A percentile compares a stretch with the other conserved stretches of the same genome.
phyloP scores from a whole-genome alignment of 2,888 invertebrate genomes.

The Dasypolia templi region DNA sequence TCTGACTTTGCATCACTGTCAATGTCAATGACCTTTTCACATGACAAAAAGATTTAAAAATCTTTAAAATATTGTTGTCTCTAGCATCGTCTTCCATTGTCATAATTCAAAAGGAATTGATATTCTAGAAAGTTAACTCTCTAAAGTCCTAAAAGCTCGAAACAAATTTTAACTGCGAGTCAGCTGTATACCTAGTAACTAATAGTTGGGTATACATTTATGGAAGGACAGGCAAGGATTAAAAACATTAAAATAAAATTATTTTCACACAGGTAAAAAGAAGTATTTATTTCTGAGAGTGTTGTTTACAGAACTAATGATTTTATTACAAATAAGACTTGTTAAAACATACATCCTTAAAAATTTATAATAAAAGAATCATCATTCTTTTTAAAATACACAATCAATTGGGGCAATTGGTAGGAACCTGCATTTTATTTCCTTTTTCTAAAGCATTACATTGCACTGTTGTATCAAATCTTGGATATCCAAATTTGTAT shows the following conservation, averaged over 20 bases:
- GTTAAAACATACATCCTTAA: conserved; percentile 68
- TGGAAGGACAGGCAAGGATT: neutral
- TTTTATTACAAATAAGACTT: conserved; percentile 66
- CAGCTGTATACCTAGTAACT: too few relatives aligned
- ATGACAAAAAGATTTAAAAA: too few relatives aligned
- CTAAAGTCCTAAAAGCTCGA: too few relatives aligned
- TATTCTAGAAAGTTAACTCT: too few relatives aligned
- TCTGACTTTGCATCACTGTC: too few relatives aligned
- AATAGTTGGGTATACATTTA: neutral
- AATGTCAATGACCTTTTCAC: too few relatives aligned
- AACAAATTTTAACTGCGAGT: too few relatives aligned
- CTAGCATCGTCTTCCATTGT: too few relatives aligned
- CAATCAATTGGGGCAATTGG: conserved; percentile 82
- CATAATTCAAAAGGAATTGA: too few relatives aligned
- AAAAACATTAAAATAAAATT: conserved; percentile 55
- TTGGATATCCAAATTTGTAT: conserved; percentile 58
- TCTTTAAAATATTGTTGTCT: too few relatives aligned
- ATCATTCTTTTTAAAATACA: conserved; percentile 56
- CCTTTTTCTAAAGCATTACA: conserved; percentile 51
- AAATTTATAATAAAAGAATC: conserved; percentile 69
- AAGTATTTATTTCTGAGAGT: conserved; percentile 69
- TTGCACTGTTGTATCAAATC: conserved; percentile 56
- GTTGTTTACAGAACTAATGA: conserved; percentile 65
- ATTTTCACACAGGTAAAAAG: conserved; percentile 79
- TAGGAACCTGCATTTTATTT: conserved; percentile 85